Evolutionary conservation across 1,140 invertebrate genomes (phyloP), one percentile per base, ranked within the genome.

Genomic region (Lucilia sericata): DNA sequence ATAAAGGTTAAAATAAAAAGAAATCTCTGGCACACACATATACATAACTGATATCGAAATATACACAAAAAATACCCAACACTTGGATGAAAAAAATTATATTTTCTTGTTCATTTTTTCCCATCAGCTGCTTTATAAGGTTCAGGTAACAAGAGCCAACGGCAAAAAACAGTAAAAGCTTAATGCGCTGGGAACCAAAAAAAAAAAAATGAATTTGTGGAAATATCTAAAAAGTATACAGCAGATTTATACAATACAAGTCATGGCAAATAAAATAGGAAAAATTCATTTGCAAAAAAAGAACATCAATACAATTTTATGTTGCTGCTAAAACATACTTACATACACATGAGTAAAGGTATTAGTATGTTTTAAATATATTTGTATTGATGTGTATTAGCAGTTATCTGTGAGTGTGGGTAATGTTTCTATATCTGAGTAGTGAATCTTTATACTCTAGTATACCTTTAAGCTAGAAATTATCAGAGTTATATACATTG

Each of bases 261-360:
- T 4, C 36, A 36, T 36, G 36, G 36, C 36, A 36, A 36, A 36
- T 36, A 36, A 17, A 55, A 55, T 55, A 17, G 10, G 51, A 60
- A 60, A 13, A n/a, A 60, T 17, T 60, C 51, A 60, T 60, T 60
- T n/a, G 25, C 25, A 30, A 30, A 60, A 60, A 60, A 60, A 60
- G 55, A 60, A 17, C 55, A 60, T 60, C 55, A 60, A 60, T 60
- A n/a, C 55, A 60, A 60, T 60, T 60, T 60, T 60, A 60, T 60
- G 55, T 60, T 30, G 25, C 3, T 30, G 25, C 25, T 30, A 30
- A 30, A 30, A 30, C 25, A 30, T 30, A 30, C 25, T 2, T 30
- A 30, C 25, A 30, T 30, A 30, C 3, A 30, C 25, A 30, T 30
- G 3, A 30, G 25, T 30, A 30, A 30, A 14, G n/a, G 55, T 60